Conservation (phyloP, 2,888 invertebrate genomes). For the Patella depressa region DNA sequence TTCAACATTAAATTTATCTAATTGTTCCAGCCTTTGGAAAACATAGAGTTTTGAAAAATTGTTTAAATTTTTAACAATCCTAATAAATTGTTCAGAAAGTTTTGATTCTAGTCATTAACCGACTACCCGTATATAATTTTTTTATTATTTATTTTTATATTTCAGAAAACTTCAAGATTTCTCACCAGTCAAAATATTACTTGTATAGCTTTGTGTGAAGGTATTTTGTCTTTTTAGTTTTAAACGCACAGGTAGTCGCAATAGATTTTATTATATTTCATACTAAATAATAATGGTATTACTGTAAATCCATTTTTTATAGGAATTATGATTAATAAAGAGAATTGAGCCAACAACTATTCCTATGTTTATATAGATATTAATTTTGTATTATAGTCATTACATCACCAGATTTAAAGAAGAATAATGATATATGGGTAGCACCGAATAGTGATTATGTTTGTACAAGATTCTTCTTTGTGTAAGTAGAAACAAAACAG, state of each 20-base stretch:
- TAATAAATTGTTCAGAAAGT: background rate
- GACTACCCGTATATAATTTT: background rate
- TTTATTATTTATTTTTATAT: constrained; percentile 8
- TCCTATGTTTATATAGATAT: too few relatives aligned
- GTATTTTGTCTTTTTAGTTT: constrained; percentile 33
- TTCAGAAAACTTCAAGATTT: constrained; percentile 43
- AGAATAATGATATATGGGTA: constrained; percentile 59
- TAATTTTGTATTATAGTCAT: constrained; percentile 48
- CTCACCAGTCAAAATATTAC: constrained; percentile 52
- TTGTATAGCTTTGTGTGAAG: constrained; percentile 66
- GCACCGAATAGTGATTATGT: constrained; percentile 58
- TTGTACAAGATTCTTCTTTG: constrained; percentile 68
- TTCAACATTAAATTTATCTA: too few relatives aligned
- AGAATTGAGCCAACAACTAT: too few relatives aligned
- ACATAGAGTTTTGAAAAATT: too few relatives aligned
- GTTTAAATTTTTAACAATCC: too few relatives aligned
- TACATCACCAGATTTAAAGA: constrained; percentile 50
- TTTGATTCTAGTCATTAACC: background rate
- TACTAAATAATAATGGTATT: too few relatives aligned
- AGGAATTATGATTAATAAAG: too few relatives aligned
- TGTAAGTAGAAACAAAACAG: constrained; percentile 50
- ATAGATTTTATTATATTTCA: constrained; percentile 3
- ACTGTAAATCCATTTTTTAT: too few relatives aligned
- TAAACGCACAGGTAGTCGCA: background rate
- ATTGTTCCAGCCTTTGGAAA: too few relatives aligned